Conservation (phyloP, 2,113 vertebrate species). For the Cryptotis parvus region DNA sequence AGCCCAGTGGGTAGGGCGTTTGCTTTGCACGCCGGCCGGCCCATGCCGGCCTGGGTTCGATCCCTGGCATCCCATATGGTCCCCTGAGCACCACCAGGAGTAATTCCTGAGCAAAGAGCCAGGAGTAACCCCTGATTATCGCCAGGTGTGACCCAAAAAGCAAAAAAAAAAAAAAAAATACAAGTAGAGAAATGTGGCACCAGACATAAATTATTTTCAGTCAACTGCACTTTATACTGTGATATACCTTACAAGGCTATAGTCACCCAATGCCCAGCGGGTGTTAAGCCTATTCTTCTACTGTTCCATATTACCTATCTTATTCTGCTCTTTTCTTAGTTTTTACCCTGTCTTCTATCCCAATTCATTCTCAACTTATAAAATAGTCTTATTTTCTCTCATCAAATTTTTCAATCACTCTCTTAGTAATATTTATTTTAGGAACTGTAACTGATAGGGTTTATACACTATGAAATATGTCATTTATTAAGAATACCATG, state of each 20-base stretch:
- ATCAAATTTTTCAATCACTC: constrained; percentile 13
- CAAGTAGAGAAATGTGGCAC: not conserved
- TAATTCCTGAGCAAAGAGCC: too few species aligned
- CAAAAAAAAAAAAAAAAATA: not conserved
- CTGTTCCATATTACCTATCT: not conserved
- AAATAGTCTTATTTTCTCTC: not conserved
- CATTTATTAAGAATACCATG: not conserved
- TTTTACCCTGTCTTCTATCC: not conserved
- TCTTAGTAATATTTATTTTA: constrained; percentile 30
- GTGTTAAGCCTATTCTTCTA: not conserved
- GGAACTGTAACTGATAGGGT: not conserved
- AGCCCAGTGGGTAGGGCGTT: too few species aligned
- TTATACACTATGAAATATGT: not conserved
- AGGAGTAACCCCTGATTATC: too few species aligned
- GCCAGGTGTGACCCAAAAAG: too few species aligned
- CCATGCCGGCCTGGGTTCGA: too few species aligned
- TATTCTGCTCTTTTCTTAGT: not conserved
- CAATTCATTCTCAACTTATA: not conserved
- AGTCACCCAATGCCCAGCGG: not conserved
- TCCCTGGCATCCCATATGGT: too few species aligned
- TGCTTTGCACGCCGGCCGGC: too few species aligned
- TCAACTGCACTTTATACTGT: not conserved
- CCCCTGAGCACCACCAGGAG: too few species aligned
- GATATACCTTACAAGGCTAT: not conserved
- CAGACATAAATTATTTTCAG: not conserved